Conservation (phyloP, 2,113 vertebrate species). For the Platysteira castanea region DNA sequence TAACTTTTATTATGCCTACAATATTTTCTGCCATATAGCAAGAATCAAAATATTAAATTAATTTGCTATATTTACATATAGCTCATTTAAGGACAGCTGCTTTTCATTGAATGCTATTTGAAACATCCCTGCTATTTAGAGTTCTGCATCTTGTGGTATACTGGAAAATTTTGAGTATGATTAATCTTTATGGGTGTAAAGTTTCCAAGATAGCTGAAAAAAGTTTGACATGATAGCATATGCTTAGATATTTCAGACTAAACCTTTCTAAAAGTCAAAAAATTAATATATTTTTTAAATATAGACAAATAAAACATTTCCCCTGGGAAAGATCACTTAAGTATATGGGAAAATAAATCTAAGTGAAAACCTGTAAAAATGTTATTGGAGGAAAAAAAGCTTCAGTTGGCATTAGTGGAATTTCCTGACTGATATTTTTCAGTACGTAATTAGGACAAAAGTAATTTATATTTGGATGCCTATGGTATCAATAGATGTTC, state of each 20-base stretch:
- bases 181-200: not conserved
- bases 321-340: not conserved
- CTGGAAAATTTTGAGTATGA: not conserved
- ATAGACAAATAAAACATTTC: not conserved
- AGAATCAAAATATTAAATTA: constrained; percentile 15
- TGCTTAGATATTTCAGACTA: not conserved
- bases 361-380: not conserved
- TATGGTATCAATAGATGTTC: not conserved
- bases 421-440: constrained; percentile 15
- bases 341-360: not conserved
- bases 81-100: constrained; percentile 9
- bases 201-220: not conserved
- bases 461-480: not conserved
- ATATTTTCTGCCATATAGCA: not conserved
- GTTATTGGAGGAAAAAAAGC: not conserved
- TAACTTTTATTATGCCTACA: not conserved
- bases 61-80: not conserved
- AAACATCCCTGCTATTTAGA: not conserved
- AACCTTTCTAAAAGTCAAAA: not conserved
- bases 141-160: not conserved
- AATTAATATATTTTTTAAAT: not conserved
- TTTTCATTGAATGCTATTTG: not conserved
- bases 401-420: not conserved
- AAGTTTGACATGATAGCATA: not conserved
- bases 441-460: not conserved